These are phyloP conservation scores for Leucopsar rothschildi DNA, from an alignment of 2,113 vertebrate genomes.

Conservation along the genomic window DNA sequence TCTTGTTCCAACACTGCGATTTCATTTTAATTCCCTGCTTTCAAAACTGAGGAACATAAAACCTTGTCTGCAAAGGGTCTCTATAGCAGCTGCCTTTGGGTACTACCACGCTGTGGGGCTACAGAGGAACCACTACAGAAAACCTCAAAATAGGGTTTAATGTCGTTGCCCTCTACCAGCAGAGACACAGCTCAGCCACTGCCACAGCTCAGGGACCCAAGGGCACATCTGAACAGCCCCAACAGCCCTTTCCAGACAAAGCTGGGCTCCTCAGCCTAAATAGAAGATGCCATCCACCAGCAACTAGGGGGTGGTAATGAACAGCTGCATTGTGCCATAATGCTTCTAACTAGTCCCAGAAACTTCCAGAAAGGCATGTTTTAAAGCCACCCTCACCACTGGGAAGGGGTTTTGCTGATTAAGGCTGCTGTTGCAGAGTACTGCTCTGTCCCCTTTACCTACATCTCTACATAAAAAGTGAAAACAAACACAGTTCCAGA, in stretches of 20 bases:
- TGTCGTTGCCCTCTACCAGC: rapidly evolving
- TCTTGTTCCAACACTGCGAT: background rate
- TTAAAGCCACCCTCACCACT: background rate
- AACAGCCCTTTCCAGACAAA: background rate
- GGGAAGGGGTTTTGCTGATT: background rate
- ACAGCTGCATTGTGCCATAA: background rate
- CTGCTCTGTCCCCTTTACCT: background rate
- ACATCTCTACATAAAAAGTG: background rate
- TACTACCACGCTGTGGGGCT: rapidly evolving
- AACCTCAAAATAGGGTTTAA: background rate
- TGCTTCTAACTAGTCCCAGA: background rate
- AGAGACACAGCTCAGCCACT: background rate
- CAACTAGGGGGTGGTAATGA: background rate
- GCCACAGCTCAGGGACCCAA: background rate
- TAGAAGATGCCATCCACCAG: background rate
- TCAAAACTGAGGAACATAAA: background rate
- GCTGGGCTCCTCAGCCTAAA: rapidly evolving
- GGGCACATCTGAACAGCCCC: background rate
- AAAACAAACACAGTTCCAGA: background rate
- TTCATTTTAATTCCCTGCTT: background rate
- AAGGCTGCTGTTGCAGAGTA: background rate
- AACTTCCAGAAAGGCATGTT: background rate
- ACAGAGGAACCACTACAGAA: background rate
- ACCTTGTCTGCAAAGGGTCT: background rate
- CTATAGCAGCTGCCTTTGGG: background rate